A percentile compares a stretch with the other conserved stretches of the same genome.
Evolutionary conservation across 2,113 vertebrate species (phyloP).

Genomic region (Chlorodrepanis virens): DNA sequence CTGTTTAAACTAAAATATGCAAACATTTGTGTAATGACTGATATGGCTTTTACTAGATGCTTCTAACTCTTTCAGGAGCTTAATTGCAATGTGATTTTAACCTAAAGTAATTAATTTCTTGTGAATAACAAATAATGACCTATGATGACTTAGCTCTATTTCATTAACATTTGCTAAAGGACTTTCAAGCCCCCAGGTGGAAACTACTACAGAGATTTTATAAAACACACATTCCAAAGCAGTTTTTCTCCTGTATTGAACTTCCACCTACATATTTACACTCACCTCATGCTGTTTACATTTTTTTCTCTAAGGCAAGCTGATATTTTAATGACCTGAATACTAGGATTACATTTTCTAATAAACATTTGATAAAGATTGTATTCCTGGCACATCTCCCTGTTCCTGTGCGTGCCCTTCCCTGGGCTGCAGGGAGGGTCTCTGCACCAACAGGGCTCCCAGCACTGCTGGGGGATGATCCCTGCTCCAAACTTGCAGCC

Average conservation of each 20-base stretch:
- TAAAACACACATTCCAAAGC: not conserved
- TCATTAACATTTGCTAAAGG: constrained; percentile 2
- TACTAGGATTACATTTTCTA: not conserved
- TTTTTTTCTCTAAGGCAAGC: not conserved
- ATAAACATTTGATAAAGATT: not conserved
- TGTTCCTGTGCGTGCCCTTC: not conserved
- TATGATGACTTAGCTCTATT: not conserved
- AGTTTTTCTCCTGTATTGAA: not conserved
- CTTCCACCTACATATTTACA: not conserved
- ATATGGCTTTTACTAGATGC: not conserved
- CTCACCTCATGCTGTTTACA: not conserved
- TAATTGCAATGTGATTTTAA: not conserved
- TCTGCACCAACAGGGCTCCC: not conserved
- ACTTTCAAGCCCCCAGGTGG: not conserved
- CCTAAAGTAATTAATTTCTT: not conserved
- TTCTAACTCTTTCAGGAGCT: not conserved
- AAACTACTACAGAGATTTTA: not conserved
- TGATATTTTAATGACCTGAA: not conserved
- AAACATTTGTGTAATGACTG: not conserved
- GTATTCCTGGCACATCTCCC: not conserved
- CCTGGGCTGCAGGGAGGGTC: not conserved
- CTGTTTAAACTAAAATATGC: not conserved
- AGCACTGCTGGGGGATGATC: not conserved
- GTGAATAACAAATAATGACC: not conserved
- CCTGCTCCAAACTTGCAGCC: not conserved